Percentiles rank a stretch among this genome's conserved stretches.
phyloP scores from a whole-genome alignment of 2,888 invertebrate species.

The Luffia ferchaultella region DNA sequence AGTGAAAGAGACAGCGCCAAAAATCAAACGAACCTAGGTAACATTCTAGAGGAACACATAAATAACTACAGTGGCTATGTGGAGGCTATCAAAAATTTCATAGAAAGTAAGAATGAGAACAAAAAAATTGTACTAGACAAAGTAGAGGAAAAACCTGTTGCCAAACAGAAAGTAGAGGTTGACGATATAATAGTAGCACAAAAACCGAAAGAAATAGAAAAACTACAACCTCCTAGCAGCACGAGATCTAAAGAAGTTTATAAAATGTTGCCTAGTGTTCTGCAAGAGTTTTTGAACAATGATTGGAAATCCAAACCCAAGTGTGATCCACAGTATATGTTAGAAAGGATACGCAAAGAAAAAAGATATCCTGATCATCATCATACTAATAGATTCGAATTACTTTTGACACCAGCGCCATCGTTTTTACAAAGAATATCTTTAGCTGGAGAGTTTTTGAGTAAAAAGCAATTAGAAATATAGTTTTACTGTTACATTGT shows the following conservation, averaged over 20 bases:
- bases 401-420: constrained; percentile 82
- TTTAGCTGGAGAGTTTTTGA: constrained; percentile 78
- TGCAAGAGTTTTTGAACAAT: constrained; percentile 63
- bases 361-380: constrained; percentile 67
- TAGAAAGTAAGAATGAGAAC: constrained; percentile 18
- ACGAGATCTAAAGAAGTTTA: constrained; percentile 39
- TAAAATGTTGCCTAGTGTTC: constrained; percentile 60
- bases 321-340: constrained; percentile 76
- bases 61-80: constrained; percentile 31
- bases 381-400: constrained; percentile 69
- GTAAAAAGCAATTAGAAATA: constrained; percentile 44
- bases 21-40: constrained; percentile 36
- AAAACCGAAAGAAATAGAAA: constrained; percentile 23
- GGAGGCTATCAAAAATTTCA: constrained; percentile 16
- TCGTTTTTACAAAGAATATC: constrained; percentile 82
- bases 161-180: constrained; percentile 30
- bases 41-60: constrained; percentile 42
- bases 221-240: constrained; percentile 25
- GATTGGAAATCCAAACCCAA: constrained; percentile 56
- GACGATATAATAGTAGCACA: constrained; percentile 47
- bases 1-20: constrained; percentile 44
- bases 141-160: constrained; percentile 9
- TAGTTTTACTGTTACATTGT: constrained; percentile 16
- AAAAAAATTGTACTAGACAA: constrained; percentile 10
- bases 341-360: constrained; percentile 74